phyloP scores from a whole-genome alignment of 2,888 invertebrate genomes.

The Anodontia alba region DNA sequence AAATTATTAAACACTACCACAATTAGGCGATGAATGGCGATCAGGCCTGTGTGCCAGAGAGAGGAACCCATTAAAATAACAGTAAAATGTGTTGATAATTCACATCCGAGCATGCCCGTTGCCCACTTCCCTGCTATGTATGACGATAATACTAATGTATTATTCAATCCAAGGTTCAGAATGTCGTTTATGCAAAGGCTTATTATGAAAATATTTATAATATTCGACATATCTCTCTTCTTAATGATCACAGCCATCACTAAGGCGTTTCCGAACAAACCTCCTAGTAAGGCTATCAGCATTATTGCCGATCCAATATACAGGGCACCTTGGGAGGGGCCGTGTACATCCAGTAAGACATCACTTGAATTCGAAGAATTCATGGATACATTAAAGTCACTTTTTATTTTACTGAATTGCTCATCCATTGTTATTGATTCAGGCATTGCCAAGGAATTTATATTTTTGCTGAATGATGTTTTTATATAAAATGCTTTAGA shows the following conservation, averaged over 20 bases:
- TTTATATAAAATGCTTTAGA: too few relatives aligned
- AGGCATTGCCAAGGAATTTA: neutral
- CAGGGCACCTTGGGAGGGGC: constrained; percentile 73
- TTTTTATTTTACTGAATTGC: neutral
- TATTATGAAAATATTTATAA: constrained; percentile 83
- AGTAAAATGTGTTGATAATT: constrained; percentile 81
- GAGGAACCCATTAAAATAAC: constrained; percentile 82
- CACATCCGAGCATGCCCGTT: constrained; percentile 79
- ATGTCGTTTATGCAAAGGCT: constrained; percentile 83
- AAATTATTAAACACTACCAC: constrained; percentile 82
- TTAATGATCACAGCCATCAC: constrained; percentile 76
- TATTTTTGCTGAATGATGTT: too few relatives aligned
- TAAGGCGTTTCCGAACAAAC: constrained; percentile 79
- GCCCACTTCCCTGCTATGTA: constrained; percentile 80
- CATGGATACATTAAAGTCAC: neutral
- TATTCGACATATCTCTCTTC: constrained; percentile 74
- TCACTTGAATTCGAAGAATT: constrained; percentile 14
- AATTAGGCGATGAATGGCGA: constrained; percentile 82
- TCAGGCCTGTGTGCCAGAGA: constrained; percentile 83
- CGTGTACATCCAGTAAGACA: constrained; percentile 13
- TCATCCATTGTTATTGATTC: neutral
- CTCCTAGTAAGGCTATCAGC: constrained; percentile 77
- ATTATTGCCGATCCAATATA: constrained; percentile 78
- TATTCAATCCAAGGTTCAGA: constrained; percentile 79
- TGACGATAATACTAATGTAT: constrained; percentile 79